Evolutionary conservation across 2,797 vertebrate genomes (phyloP), one percentile per base, ranked within the genome.

Genomic region (Threskiornis aethiopicus): DNA sequence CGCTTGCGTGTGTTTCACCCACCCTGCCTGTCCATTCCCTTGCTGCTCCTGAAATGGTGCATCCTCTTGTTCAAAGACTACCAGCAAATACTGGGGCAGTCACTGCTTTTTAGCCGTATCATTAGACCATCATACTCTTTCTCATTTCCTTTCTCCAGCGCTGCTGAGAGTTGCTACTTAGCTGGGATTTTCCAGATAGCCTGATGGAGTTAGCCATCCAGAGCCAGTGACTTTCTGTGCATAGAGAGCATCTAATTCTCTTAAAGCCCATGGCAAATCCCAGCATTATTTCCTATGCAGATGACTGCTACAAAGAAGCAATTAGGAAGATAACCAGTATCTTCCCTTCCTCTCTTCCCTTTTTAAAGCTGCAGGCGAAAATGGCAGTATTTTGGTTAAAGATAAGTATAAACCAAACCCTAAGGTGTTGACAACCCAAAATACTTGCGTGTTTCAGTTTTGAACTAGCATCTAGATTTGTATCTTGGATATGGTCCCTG

Each of bases 261-360:
- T 81, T 52, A 75, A 87, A 95, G 72, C 61, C 78, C 28, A 10
- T 88, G 76, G 92, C 72, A 96, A 94, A 96, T 92, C 62, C 46
- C 39, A 78, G 64, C 22, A 28, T 89, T 93, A 87, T 94, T 95
- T 89, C 84, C 79, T 86, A 19, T 91, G 90, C 82, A 92, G 79
- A 88, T 96, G 82, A 65, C 87, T 92, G 82, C 72, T 87, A 67
- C 89, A 91, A 71, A 96, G 89, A 96, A 97, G 81, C 89, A 95
- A 79, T 92, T 94, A 91, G 79, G 65, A 92, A 97, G 90, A 94
- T 54, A 85, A 94, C 89, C 85, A 81, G 51, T 91, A 91, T 79
- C 82, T 82, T 81, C 84, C 42, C 33, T 93, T 86, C 47, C 57
- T 91, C 65, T 65, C 61, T 78, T 87, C 54, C 35, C 42, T 35